Evolutionary conservation across 2,797 vertebrate species (phyloP), one percentile per base, ranked within the genome.

Genomic region (Melanotaenia nigrans): DNA sequence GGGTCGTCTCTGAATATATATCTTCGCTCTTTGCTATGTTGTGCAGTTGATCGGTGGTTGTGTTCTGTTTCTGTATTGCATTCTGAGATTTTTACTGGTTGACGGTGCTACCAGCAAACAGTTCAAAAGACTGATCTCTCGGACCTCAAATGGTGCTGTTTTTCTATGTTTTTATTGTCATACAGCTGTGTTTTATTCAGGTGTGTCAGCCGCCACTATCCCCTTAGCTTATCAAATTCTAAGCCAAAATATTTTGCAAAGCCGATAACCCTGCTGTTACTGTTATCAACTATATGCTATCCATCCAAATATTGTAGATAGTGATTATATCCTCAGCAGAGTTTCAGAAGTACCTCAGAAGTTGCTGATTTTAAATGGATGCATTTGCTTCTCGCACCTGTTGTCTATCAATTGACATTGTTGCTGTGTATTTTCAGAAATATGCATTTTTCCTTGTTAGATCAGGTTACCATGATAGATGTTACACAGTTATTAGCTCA

Each of bases 131-230:
- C 87, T 88, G 91, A 92, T 92, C 89, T 92, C 79, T 92, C 90
- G 92, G 94, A 95, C 94, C 94, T 95, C 94, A 95, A 93, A 94
- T 86, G 94, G 95, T 95, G 95, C 94, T 95, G 93, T 93, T 95
- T 94, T 94, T 93, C 90, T 94, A 93, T 93, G 91, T 92, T 92
- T 92, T 90, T 91, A 91, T 87, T 85, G 90, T 89, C 87, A 89
- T 90, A 82, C 87, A 76, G 85, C 88, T 90, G 78, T 88, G 83
- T 90, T 89, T 86, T 89, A 90, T 90, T 87, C 88, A 91, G 88
- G 90, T 89, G 90, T 86, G 87, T 91, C 79, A 75, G 85, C 84
- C 80, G 69, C 90, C 85, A 81, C 86, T 87, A 80, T 82, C 79
- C 88, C 89, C 87, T 88, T 87, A 85, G 82, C 87, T 88, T 86